Base-by-base conservation (phyloP, 2,888 invertebrate genomes). In the Campoplex nolae region DNA sequence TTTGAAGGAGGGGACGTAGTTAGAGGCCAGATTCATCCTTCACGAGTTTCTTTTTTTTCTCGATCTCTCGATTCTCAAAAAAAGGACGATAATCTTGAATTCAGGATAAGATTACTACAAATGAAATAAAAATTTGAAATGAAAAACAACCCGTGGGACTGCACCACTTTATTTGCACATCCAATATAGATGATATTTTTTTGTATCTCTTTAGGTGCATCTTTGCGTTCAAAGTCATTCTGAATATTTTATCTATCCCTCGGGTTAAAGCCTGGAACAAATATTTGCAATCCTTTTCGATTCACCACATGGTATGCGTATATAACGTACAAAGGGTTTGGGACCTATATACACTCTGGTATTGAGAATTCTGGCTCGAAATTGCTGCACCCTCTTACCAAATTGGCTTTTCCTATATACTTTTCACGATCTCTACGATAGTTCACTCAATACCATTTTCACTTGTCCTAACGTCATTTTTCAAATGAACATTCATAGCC, bases 181-280 rank as follows among this genome's bases (percentile, higher is more conserved):
- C 54, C 65, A 75, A 74, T 82, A 16, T 45, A 54, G 18, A 42
- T 13, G 11, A 11, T 74, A 35, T 73, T 32, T 68, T 67, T 81
- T 38, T 56, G 28, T 7, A 70, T 32, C 11, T 32, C 11, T 45
- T 75, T 45, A 62, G n/a, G 11, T 42, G 16, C 13, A 32, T 18
- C 38, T 23, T 73, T 51, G 48, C 16, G 38, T 65, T 81, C 48
- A 76, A 81, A 74, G 54, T 74, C 73, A 77, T 28, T 74, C 32
- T n/a, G 78, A 85, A 85, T 74, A 83, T 83, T 83, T 74, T 83
- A 81, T 85, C 51, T 45, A 56, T 68, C 51, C 48, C 83, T 78
- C 45, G 67, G 78, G 74, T 56, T 77, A 74, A 23, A 38, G 54
- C 62, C 42, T 56, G 54, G 74, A 83, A 85, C 73, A 82, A 83